Base-by-base conservation (phyloP, 2,113 vertebrate species). In the Oncorhynchus tshawytscha region DNA sequence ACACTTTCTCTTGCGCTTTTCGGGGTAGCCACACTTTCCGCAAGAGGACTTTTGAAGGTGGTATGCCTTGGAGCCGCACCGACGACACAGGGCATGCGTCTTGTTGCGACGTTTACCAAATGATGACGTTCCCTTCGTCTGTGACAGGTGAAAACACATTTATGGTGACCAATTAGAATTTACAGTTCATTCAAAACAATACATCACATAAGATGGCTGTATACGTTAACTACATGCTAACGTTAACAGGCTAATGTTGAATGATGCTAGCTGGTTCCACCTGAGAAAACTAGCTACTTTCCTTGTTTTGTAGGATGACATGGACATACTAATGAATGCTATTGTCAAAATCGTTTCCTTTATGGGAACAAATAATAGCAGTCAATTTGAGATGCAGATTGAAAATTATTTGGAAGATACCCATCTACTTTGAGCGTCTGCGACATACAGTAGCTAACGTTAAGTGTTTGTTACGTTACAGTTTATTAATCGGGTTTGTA, bases 1-100 rank as follows among this genome's bases (percentile, higher is more conserved):
- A 99, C 98, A 99, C 94, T 97, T 99, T 94, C 98, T 96, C 94
- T 99, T 99, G 89, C 98, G 96, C 91, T 98, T 99, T 77, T 97
- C 94, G 2, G 98, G 98, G 82, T 99, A 99, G 48, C 96, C 98
- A 83, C 98, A 99, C 70, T 99, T 99, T 72, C 97, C 98, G 29
- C 98, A 99, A 65, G 94, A 95, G 0, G 96, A 99, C 73, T 99
- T 99, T 88, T 99, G 98, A 80, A 99, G 94, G 51, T 99, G 98
- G 88, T 97, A 99, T 0, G 98, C 98, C 87, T 99, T 99, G 59
- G 97, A 96, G 18, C 98, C 98, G 67, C 98, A 99, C 3, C 98
- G 96, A 88, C 97, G 96, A 91, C 98, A 99, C 93, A 99, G 20
- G 0, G 96, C 97, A 92, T 99, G 98, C 45, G 98, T 99, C 95